Base-by-base conservation (phyloP, 2,888 invertebrate species). In the Orthosia gothica region DNA sequence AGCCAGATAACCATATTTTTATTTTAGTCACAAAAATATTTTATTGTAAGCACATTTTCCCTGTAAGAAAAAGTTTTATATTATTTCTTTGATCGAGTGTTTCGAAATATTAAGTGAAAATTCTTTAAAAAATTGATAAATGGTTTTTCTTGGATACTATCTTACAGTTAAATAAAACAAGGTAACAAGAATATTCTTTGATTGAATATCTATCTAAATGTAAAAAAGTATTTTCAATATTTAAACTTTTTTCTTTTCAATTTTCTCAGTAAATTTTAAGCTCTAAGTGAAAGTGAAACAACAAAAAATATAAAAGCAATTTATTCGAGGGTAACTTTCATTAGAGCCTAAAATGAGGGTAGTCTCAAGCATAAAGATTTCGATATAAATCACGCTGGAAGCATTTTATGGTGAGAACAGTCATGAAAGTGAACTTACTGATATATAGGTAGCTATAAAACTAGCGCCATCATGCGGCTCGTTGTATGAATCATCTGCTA, bases 401-500 rank as follows among this genome's bases (percentile, higher is more conserved):
- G 63, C 64, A 69, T 71, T 83, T 82, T 79, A 82, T 77, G 76
- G 70, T 64, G 69, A 61, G 52, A 74, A 75, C 47, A 58, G 71
- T 71, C 70, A 75, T 81, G 73, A 78, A 84, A 65, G 32, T 49
- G 32, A 26, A 45, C 40, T 54, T 59, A 47, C 57, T 50, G n/a
- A n/a, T n/a, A n/a, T n/a, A 64, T 63, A 71, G 58, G 58, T 63
- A 69, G 61, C 76, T 73, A 66, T 73, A 75, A 52, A 84, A 70
- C 67, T 61, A 81, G 68, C 66, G 63, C 55, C 54, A 57, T 59
- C 66, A 47, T 20, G 50, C 55, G 58, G 65, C 49, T 23, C 58
- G 45, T 54, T 18, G 12, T 70, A n/a, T 84, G 76, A 84, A 79
- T 87, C 88, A 85, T 87, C 85, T 79, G 77, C 79, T 79, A 68